A percentile compares a stretch with the other conserved stretches of the same genome.
phyloP scores from a whole-genome alignment of 2,888 invertebrate genomes.

The Chrysina gloriosa region DNA sequence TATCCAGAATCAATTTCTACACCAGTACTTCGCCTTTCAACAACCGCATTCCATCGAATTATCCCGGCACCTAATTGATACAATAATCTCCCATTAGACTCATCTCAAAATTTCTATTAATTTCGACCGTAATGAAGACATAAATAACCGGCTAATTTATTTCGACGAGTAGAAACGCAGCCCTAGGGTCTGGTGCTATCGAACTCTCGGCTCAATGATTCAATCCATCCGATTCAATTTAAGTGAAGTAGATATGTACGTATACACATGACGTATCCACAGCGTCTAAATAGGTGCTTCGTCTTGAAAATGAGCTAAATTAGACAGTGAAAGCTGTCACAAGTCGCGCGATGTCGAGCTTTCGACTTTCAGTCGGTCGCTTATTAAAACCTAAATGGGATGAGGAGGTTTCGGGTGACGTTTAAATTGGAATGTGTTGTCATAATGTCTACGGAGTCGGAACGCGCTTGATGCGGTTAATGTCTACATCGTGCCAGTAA shows the following conservation, averaged over 20 bases:
- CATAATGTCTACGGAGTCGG: not conserved
- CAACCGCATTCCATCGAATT: not conserved
- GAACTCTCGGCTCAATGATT: conserved; percentile 28
- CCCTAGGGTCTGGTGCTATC: conserved; percentile 30
- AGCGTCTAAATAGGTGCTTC: conserved; percentile 12
- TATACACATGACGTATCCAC: not conserved
- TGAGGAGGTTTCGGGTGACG: not conserved
- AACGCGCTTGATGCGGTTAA: not conserved
- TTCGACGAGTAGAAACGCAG: conserved; percentile 1
- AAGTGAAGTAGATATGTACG: not conserved
- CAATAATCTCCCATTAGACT: not conserved
- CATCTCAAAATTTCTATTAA: conserved; percentile 24
- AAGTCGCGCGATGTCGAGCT: not conserved
- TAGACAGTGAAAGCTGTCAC: conserved; percentile 16
- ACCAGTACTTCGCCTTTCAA: not conserved
- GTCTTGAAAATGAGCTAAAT: conserved; percentile 11
- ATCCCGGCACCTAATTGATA: conserved; percentile 5
- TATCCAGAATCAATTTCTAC: too few species aligned
- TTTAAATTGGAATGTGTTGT: conserved; percentile 13
- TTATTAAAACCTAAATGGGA: not conserved
- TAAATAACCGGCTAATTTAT: conserved; percentile 28
- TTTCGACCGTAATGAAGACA: conserved; percentile 19
- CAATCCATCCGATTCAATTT: conserved; percentile 31
- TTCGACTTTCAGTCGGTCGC: not conserved
- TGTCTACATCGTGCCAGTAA: not conserved